phyloP scores from a whole-genome alignment of 2,888 invertebrate species.

The Ommatoiulus sabulosus region DNA sequence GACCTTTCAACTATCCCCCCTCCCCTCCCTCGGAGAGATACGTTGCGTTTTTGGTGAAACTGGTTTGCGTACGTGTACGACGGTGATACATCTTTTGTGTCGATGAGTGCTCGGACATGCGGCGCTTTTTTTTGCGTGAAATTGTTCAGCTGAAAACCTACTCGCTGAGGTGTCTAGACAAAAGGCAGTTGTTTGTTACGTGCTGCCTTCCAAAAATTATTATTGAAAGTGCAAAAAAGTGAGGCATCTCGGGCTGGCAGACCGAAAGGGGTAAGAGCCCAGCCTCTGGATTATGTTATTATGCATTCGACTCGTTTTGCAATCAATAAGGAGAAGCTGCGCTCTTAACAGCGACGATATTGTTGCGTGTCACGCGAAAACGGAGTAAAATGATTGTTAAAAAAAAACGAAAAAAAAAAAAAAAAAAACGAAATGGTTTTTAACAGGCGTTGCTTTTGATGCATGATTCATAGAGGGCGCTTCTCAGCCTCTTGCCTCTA shows the following conservation, averaged over 20 bases:
- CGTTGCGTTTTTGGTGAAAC: background rate
- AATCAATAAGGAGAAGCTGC: constrained; percentile 6
- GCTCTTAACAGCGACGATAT: constrained; percentile 8
- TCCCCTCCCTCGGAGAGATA: background rate
- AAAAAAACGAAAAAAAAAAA: background rate
- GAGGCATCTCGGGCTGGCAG: background rate
- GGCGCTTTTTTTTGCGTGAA: constrained; percentile 16
- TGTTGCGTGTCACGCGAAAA: constrained; percentile 19
- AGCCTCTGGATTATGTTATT: constrained; percentile 23
- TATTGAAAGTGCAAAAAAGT: background rate
- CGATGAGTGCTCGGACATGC: constrained; percentile 4
- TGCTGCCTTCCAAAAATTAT: constrained; percentile 32
- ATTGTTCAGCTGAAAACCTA: constrained; percentile 18
- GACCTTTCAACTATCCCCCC: constrained; percentile 40
- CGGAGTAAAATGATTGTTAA: background rate
- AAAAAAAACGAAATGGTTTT: background rate
- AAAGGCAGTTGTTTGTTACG: constrained; percentile 29
- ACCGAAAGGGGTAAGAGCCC: constrained; percentile 4
- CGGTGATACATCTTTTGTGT: constrained; percentile 43
- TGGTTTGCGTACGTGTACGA: background rate
- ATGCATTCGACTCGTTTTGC: background rate
- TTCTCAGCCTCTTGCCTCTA: too few relatives aligned
- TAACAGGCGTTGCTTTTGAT: background rate
- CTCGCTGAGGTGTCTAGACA: constrained; percentile 40
- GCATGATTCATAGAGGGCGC: too few relatives aligned